phyloP scores from a whole-genome alignment of 2,888 invertebrate species.

The Gnatocerus cornutus region DNA sequence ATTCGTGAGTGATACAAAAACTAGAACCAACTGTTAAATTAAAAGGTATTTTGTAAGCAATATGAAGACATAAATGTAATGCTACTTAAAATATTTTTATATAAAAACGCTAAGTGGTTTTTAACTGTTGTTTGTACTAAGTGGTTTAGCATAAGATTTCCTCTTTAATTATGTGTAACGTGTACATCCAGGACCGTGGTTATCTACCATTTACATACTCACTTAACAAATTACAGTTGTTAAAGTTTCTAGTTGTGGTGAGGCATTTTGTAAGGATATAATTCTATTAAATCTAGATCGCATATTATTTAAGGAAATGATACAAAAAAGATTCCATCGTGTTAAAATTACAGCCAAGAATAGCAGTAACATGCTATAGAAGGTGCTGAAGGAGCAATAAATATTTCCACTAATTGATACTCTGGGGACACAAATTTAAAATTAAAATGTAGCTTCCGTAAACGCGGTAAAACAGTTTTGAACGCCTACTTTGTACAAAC shows the following conservation, averaged over 20 bases:
- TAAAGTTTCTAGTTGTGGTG: constrained; percentile 21
- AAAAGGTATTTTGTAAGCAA: no score
- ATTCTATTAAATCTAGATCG: constrained; percentile 42
- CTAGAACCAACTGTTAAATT: no score
- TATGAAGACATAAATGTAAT: no score
- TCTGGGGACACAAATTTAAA: constrained; percentile 36
- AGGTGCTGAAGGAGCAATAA: constrained; percentile 42
- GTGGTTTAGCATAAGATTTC: constrained; percentile 7
- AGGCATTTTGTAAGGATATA: constrained; percentile 32
- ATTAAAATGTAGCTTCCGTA: constrained; percentile 40
- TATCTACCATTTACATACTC: constrained; percentile 29
- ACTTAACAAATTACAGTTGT: constrained; percentile 31
- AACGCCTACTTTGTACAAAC: constrained; percentile 22
- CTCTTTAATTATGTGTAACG: constrained; percentile 18
- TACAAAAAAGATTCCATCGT: constrained; percentile 37
- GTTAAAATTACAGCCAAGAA: constrained; percentile 40
- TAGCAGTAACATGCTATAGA: constrained; percentile 27
- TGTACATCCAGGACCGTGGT: constrained; percentile 7
- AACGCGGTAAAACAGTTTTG: constrained; percentile 19
- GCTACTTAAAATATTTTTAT: not conserved
- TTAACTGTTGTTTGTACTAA: constrained; percentile 6
- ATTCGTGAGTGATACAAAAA: not conserved
- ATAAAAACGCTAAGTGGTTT: not conserved
- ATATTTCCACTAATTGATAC: constrained; percentile 39
- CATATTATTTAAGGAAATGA: constrained; percentile 39